A percentile compares a stretch with the other conserved stretches of the same genome.
phyloP scores from a whole-genome alignment of 2,888 invertebrate genomes.

The Tiphia femorata region DNA sequence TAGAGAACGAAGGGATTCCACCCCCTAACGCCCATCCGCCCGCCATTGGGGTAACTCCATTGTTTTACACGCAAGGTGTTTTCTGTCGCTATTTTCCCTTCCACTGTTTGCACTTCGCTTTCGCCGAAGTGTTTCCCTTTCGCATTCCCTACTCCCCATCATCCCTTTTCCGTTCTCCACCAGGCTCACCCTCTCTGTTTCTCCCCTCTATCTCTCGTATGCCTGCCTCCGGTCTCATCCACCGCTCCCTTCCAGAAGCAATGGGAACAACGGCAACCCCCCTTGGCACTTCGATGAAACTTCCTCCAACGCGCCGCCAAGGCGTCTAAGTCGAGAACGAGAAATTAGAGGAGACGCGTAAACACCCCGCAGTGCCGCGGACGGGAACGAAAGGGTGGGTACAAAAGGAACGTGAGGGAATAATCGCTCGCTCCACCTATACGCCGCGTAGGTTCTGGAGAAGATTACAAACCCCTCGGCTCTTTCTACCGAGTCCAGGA shows the following conservation, averaged over 20 bases:
- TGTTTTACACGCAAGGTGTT: slow-evolving; percentile 45
- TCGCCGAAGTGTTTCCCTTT: slow-evolving; percentile 14
- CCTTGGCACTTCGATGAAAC: slow-evolving; percentile 8
- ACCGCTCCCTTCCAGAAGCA: slow-evolving; percentile 14
- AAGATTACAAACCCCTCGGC: slow-evolving; percentile 18
- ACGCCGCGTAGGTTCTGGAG: too few species aligned
- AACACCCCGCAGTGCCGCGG: slow-evolving; percentile 10
- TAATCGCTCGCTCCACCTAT: too few species aligned
- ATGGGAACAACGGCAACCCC: slow-evolving; percentile 12
- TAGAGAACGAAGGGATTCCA: slow-evolving; percentile 43
- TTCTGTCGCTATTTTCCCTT: slow-evolving; percentile 29
- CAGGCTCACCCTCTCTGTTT: neutral
- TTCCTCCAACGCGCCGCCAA: neutral
- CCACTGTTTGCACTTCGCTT: slow-evolving; percentile 26
- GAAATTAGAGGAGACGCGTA: slow-evolving; percentile 34
- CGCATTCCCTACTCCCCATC: slow-evolving; percentile 6
- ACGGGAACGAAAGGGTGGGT: slow-evolving; percentile 2
- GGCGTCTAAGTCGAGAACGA: slow-evolving; percentile 16
- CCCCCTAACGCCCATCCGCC: slow-evolving; percentile 35
- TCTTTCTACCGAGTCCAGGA: neutral
- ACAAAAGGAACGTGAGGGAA: too few species aligned
- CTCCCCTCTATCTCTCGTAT: neutral
- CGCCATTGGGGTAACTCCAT: slow-evolving; percentile 35
- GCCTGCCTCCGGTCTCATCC: neutral
- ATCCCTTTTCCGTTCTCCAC: neutral